phyloP scores from a whole-genome alignment of 64 coral and sea anemone species.

The Platygyra sinensis region DNA sequence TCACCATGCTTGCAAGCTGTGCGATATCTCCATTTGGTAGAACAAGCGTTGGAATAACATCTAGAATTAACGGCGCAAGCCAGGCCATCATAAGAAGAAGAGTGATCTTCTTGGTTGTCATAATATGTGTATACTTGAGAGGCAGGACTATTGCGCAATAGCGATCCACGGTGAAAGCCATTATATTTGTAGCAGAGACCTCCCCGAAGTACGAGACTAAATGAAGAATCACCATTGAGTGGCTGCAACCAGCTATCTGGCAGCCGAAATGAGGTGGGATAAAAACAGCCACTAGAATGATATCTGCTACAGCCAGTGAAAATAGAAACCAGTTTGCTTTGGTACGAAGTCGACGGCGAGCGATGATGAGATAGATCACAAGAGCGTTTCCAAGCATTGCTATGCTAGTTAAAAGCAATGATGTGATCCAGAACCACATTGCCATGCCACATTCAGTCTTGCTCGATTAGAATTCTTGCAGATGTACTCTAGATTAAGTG shows the following conservation, averaged over 20 bases:
- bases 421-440: background rate
- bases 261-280: background rate
- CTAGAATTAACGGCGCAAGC: background rate
- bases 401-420: background rate
- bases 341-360: background rate
- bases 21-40: background rate
- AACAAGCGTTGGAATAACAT: background rate
- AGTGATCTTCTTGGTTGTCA: background rate
- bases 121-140: background rate
- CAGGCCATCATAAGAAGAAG: background rate
- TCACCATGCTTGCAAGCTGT: background rate
- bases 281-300: background rate
- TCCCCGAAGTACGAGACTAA: background rate
- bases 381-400: background rate
- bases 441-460: background rate
- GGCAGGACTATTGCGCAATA: conserved; percentile 6
- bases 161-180: background rate
- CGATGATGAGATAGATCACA: background rate
- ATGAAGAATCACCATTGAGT: background rate
- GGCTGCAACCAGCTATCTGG: background rate
- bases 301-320: background rate
- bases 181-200: background rate
- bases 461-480: background rate
- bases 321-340: conserved; percentile 6
- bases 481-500: too few relatives aligned